Evolutionary conservation across 2,113 vertebrate species (phyloP).

Genomic region (Petaurus breviceps): DNA sequence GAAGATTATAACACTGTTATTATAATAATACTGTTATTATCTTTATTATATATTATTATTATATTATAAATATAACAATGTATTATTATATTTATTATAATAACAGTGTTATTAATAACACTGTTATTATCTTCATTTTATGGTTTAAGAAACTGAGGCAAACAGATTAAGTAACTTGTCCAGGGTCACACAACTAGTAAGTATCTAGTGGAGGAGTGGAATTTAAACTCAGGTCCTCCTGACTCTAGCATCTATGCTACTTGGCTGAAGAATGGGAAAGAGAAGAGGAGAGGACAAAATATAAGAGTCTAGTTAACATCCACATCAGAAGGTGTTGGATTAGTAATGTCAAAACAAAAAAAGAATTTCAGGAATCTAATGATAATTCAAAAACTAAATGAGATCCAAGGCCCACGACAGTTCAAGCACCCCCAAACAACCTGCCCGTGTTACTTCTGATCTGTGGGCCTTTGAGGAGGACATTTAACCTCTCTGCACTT

Average conservation of each 20-base stretch:
- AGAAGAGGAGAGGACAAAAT: conserved; percentile 1
- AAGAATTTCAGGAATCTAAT: neutral
- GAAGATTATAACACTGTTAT: neutral
- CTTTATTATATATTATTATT: too few relatives aligned
- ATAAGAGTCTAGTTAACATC: neutral
- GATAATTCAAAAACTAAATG: neutral
- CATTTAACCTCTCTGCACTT: neutral
- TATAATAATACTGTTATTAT: neutral
- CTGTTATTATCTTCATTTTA: neutral
- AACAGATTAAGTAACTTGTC: neutral
- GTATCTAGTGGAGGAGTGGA: neutral
- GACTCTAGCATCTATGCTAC: neutral
- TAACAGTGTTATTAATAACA: too few relatives aligned
- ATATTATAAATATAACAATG: too few relatives aligned
- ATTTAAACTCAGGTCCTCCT: neutral
- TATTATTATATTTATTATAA: too few relatives aligned
- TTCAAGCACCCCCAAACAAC: neutral
- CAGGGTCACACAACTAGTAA: neutral
- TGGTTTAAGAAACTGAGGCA: neutral
- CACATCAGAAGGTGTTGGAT: neutral
- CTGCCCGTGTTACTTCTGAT: too few relatives aligned
- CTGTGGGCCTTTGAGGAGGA: neutral
- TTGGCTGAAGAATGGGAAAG: neutral
- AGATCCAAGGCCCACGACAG: neutral
- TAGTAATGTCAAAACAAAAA: neutral